phyloP scores from a whole-genome alignment of 92 coral and sea anemone species.

The Siderastrea radians region DNA sequence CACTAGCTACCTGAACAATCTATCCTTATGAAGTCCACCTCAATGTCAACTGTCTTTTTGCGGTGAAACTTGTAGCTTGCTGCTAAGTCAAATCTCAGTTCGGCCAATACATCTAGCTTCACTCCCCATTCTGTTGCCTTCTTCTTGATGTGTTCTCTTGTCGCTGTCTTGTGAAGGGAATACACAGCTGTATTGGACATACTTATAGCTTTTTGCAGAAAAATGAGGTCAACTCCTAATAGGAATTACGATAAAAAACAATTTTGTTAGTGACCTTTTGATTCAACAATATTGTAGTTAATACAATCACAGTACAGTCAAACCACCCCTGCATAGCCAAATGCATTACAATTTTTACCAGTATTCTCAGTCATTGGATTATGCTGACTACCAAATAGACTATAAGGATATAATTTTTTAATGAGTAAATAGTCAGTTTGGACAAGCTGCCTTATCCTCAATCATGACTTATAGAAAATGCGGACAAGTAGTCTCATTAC shows the following conservation, averaged over 20 bases:
- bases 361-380: no score
- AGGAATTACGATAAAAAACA: not conserved
- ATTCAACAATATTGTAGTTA: not conserved
- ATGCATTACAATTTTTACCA: no score
- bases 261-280: not conserved
- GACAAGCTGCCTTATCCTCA: no score
- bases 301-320: no score
- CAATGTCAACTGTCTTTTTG: conserved; percentile 92
- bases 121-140: conserved; percentile 86
- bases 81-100: conserved; percentile 89
- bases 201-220: conserved; percentile 83
- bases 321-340: no score
- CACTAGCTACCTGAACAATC: conserved; percentile 26
- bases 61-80: conserved; percentile 93
- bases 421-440: no score
- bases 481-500: no score
- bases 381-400: no score
- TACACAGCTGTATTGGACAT: conserved; percentile 87
- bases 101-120: conserved; percentile 91
- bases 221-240: conserved; percentile 92
- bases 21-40: conserved; percentile 91
- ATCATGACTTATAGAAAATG: no score
- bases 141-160: conserved; percentile 87
- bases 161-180: conserved; percentile 96
- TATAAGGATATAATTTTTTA: no score